Conservation (phyloP, 2,797 vertebrate species). For the Hephaestus fuliginosus region DNA sequence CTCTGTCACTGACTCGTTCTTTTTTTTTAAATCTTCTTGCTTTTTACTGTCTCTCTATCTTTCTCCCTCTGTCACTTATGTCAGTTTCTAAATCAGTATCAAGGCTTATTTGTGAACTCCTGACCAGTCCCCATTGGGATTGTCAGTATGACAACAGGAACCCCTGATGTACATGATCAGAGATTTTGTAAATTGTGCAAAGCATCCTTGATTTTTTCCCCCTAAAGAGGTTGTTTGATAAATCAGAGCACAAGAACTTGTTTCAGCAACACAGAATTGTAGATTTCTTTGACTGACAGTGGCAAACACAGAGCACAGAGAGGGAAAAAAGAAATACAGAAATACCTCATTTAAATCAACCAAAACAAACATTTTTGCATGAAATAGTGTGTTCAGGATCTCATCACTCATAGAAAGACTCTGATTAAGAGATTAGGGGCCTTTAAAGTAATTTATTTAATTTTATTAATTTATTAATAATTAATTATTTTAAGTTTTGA, state of each 20-base stretch:
- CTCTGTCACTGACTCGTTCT: not conserved
- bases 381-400: no score
- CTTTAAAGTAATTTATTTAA: no score
- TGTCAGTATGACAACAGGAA: not conserved
- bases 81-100: not conserved
- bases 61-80: no score
- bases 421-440: no score
- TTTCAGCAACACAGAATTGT: not conserved
- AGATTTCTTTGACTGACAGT: not conserved
- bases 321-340: no score
- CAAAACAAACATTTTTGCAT: not conserved
- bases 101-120: not conserved
- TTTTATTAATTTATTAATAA: no score
- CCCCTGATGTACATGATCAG: not conserved
- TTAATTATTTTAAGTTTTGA: no score
- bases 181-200: not conserved
- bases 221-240: not conserved
- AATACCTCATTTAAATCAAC: no score
- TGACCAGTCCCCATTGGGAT: not conserved
- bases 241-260: not conserved
- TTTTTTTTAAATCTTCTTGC: not conserved
- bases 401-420: no score
- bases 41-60: not conserved
- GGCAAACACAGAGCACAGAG: no score
- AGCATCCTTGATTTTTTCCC: not conserved